Evolutionary conservation across 2,113 vertebrate species (phyloP), one percentile per base, ranked within the genome.

Genomic region (Tringa solitaria): DNA sequence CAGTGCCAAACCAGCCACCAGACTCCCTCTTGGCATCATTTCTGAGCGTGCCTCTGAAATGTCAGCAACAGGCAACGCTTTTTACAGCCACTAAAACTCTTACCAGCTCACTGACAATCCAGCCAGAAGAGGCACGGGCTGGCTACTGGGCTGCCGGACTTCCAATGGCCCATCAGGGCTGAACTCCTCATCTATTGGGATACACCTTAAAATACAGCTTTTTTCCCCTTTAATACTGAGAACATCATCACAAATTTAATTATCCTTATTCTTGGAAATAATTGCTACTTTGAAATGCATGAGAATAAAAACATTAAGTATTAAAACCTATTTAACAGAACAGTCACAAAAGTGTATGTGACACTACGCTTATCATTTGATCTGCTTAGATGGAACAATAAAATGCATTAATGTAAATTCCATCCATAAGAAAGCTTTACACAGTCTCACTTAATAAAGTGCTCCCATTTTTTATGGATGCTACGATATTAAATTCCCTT

Each of bases 311-410:
- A 2, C 22, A 72, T 19, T 23, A 56, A 59, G 64, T 68, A 72
- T 75, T 84, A 69, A 92, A 94, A 89, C n/a, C 92, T 63, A 43
- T 81, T 90, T 67, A 90, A 90, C 30, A 70, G 80, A 87, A 78
- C 5, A 93, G 75, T 94, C 56, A 16, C 37, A 70, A 76, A 74
- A 1, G 0, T 18, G 64, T 57, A 39, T n/a, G 39, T 53, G 94
- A 76, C 90, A 54, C 64, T 23, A 41, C 2, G 26, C 50, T 92
- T 84, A 85, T 86, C 82, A 43, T 48, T 12, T 57, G 57, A 87
- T 80, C 89, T 91, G 65, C 74, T 93, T 10, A 82, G 54, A 65
- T 22, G 28, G 76, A 90, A 88, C 53, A 87, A 72, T 77, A 89
- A 93, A 90, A 78, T 12, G 33, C 16, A 77, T 56, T 82, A 57